Evolutionary conservation across 2,113 vertebrate species (phyloP).

Genomic region (Malaclemys terrapin): DNA sequence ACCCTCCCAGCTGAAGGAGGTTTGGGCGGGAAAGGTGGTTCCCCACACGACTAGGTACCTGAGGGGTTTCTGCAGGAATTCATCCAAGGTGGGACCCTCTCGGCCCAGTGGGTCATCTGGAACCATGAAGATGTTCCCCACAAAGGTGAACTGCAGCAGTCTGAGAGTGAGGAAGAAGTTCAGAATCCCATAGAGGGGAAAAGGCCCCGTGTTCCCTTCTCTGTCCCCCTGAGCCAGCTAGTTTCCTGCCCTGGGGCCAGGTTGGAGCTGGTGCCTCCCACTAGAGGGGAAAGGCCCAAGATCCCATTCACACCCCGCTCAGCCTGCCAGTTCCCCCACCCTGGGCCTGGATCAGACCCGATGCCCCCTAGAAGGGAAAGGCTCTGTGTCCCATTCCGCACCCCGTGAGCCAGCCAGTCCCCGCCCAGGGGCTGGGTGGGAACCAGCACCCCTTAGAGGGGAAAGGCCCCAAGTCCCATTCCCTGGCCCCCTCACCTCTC

Average conservation of each 20-base stretch:
- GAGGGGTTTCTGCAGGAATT: conserved; percentile 80
- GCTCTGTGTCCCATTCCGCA: not conserved
- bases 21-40: not conserved
- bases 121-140: conserved; percentile 90
- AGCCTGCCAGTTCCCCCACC: not conserved
- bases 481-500: conserved; percentile 79
- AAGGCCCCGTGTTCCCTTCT: too few species aligned
- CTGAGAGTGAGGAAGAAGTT: conserved; percentile 61
- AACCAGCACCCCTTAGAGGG: conserved; percentile 31
- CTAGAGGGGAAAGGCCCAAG: too few species aligned
- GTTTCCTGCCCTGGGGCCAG: not conserved
- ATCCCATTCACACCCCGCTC: not conserved
- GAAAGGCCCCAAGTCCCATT: conserved; percentile 4
- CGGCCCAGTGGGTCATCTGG: conserved; percentile 91
- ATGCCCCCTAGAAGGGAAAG: not conserved
- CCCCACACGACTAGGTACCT: conserved; percentile 3
- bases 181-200: not conserved
- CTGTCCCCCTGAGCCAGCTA: not conserved
- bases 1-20: not conserved
- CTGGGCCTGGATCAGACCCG: too few species aligned
- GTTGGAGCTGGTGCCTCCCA: too few species aligned
- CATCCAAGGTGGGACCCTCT: conserved; percentile 86
- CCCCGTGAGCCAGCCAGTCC: not conserved
- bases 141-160: conserved; percentile 90
- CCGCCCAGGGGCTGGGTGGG: too few species aligned